Base-by-base conservation (phyloP, 2,797 vertebrate species). In the Platalea minor region DNA sequence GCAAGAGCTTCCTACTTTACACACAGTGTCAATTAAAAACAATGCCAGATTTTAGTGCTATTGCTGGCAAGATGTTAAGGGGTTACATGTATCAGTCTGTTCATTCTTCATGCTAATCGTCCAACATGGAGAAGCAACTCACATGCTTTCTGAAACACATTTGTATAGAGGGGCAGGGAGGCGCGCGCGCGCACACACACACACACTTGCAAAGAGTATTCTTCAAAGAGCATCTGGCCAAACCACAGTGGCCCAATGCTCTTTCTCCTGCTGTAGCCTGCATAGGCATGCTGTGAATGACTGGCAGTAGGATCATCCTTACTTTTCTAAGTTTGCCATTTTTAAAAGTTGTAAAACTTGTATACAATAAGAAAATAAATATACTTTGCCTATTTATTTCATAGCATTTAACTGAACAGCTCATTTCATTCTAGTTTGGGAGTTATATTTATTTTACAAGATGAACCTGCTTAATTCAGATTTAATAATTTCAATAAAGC, bases 401-500 rank as follows among this genome's bases (percentile, higher is more conserved):
- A 15, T 13, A 86, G 51, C 45, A 72, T 74, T 94, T 91, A 86
- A 59, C 24, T 50, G 11, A 88, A 92, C 11, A 56, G n/a, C 43
- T 85, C 9, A 25, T 70, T 94, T 86, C 25, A 56, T 39, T 78
- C 15, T 41, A 82, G 41, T 64, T 45, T 79, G 45, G 56, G 50
- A 89, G 31, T 13, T 91, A 74, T 12, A 68, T 79, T 97, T 94
- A 88, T 86, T 95, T 78, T 86, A 93, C 25, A 94, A 89, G 69
- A 84, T 81, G 20, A 95, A 77, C 39, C 5, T 69, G 2, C 24
- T 89, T 95, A 88, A 86, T 96, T 94, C 78, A 89, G 85, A 88
- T 95, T 81, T 91, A 95, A 77, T 94, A 90, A 70, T 92, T 92
- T 96, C 82, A 94, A 95, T 95, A 96, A 97, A 93, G 31, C 76